Evolutionary conservation across 2,113 vertebrate genomes (phyloP), one percentile per base, ranked within the genome.

Genomic region (Poeciliopsis retropinna): DNA sequence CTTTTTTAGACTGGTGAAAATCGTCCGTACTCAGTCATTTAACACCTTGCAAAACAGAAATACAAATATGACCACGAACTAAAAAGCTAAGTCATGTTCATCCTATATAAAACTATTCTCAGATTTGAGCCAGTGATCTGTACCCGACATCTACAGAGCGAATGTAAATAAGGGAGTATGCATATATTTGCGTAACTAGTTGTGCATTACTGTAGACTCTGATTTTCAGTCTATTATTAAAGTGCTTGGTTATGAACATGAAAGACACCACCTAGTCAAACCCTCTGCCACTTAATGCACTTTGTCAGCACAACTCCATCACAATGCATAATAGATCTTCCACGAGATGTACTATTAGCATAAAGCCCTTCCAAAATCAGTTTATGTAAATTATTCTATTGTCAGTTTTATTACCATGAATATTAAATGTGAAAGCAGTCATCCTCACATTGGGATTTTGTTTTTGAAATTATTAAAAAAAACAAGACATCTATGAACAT

Each of bases 311-410:
- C 44, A 75, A 78, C 65, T 69, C 78, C 67, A 44, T 80, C 72
- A 91, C 80, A 76, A 80, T 84, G 79, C 44, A 73, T 74, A 75
- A 74, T 64, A 69, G 74, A 84, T 81, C 83, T 83, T 74, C 71
- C 60, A 77, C 74, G 82, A 82, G 63, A 68, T 71, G 62, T 28
- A 65, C 66, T 63, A 91, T 90, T 87, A 89, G 72, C 88, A 91
- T 91, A 88, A 89, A 85, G 70, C 87, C 60, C 64, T 76, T 83
- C 75, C 60, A 34, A 73, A 44, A 60, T 80, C 73, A 83, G 67
- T 67, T 78, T 34, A 60, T 64, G 57, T 73, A 85, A 76, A 89
- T 88, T 88, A 73, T 71, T 60, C 28, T 76, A 75, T 73, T 51
- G 78, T 85, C 67, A 82, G 87, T 78, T 83, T 80, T 34, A 51